These are phyloP conservation scores for Dynastes grantii DNA, from an alignment of 2,888 invertebrate species.

Conservation along the genomic window DNA sequence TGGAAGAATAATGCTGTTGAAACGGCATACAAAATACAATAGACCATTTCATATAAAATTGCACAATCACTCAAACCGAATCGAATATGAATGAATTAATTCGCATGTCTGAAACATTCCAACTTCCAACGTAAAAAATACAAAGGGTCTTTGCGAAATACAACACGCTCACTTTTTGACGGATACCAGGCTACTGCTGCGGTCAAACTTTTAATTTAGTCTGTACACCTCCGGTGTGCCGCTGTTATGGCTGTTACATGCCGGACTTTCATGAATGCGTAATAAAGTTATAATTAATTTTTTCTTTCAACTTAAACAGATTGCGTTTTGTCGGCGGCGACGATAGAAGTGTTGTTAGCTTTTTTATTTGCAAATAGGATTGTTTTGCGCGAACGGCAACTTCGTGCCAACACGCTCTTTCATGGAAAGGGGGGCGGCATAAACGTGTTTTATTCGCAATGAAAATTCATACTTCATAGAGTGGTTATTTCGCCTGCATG, in stretches of 20 bases:
- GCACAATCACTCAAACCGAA: too few relatives aligned
- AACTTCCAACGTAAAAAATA: too few relatives aligned
- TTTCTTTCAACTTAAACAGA: conserved; percentile 30
- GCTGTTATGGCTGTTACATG: neutral
- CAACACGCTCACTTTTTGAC: neutral
- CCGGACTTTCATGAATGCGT: conserved; percentile 27
- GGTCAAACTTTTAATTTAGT: conserved; percentile 34
- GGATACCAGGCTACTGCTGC: neutral
- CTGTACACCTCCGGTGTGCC: neutral
- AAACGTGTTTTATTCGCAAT: conserved; percentile 25
- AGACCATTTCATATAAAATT: too few relatives aligned
- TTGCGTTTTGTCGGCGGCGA: conserved; percentile 16
- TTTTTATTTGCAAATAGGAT: conserved; percentile 24
- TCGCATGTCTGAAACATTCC: too few relatives aligned
- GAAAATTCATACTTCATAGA: conserved; percentile 8
- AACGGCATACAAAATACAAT: too few relatives aligned
- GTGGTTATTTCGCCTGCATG: conserved; percentile 1
- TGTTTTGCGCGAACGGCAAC: conserved; percentile 8
- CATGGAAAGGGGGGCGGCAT: neutral
- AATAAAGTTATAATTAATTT: conserved; percentile 43
- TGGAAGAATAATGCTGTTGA: too few relatives aligned
- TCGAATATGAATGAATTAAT: too few relatives aligned
- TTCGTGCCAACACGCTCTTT: neutral
- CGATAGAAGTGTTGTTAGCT: neutral
- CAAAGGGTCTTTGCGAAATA: neutral